A percentile compares a stretch with the other conserved stretches of the same genome.
Conservation (phyloP, 2,888 invertebrate species). For the Pseudanteris insignis region DNA sequence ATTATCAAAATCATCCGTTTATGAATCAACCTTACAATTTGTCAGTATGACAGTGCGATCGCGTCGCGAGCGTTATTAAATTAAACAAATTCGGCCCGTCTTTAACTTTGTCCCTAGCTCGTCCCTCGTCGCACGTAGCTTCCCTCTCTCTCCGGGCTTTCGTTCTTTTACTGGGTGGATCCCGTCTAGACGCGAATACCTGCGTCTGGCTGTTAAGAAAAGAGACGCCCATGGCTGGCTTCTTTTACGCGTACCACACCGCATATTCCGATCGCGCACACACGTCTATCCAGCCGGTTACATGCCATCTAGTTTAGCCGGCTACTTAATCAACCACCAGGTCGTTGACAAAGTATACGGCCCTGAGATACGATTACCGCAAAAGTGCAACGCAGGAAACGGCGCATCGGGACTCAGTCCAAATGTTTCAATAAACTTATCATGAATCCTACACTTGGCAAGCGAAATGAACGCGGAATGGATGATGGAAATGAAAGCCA, state of each 20-base stretch:
- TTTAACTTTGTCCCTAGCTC: conserved; percentile 26
- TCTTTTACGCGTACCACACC: conserved; percentile 48
- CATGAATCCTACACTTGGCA: conserved; percentile 11
- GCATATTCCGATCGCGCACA: conserved; percentile 29
- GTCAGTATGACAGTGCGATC: too few relatives aligned
- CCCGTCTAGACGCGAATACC: conserved; percentile 50
- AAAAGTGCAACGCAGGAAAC: conserved; percentile 26
- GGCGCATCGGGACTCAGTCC: conserved; percentile 16
- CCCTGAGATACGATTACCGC: conserved; percentile 33
- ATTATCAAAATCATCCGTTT: too few relatives aligned
- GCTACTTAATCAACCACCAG: conserved; percentile 37
- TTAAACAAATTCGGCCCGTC: too few relatives aligned
- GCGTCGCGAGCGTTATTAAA: too few relatives aligned
- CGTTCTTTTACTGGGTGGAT: conserved; percentile 43
- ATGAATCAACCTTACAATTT: too few relatives aligned
- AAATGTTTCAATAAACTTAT: conserved; percentile 38
- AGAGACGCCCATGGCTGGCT: conserved; percentile 52
- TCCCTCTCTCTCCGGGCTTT: conserved; percentile 9
- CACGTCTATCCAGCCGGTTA: conserved; percentile 21
- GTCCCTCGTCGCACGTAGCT: conserved; percentile 9
- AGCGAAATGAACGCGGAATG: conserved; percentile 5
- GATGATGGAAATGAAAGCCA: conserved; percentile 21
- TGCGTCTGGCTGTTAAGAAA: conserved; percentile 51
- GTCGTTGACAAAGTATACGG: conserved; percentile 33
- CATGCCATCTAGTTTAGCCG: conserved; percentile 23